Conservation (phyloP, 2,888 invertebrate species). For the Agrotis ipsilon region DNA sequence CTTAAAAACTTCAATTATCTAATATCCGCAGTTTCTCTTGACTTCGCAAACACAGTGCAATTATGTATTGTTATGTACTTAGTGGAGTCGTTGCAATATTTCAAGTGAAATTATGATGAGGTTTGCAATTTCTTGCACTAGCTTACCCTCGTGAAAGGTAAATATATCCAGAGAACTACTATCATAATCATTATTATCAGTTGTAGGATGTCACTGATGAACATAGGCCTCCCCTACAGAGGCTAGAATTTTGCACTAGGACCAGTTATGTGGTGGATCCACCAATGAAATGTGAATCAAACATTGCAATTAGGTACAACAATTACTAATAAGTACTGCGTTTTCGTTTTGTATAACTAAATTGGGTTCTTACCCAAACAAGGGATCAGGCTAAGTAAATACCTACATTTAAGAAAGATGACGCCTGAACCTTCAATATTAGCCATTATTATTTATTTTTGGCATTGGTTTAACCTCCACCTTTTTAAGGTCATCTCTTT, state of each 20-base stretch:
- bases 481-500: constrained; percentile 7
- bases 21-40: constrained; percentile 67
- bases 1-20: constrained; percentile 62
- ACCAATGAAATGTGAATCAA: not conserved
- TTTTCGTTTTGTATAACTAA: constrained; percentile 6
- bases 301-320: not conserved
- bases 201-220: too few relatives aligned
- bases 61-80: constrained; percentile 41
- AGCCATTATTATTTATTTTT: not conserved
- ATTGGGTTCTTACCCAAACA: not conserved
- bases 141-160: not conserved
- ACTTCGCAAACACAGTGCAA: constrained; percentile 43
- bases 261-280: too few relatives aligned
- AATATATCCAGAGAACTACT: not conserved
- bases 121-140: constrained; percentile 1
- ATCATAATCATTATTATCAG: too few relatives aligned
- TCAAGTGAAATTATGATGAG: constrained; percentile 5
- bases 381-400: constrained; percentile 3
- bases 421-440: constrained; percentile 20
- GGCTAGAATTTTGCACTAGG: too few relatives aligned
- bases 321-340: not conserved
- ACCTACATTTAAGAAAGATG: not conserved
- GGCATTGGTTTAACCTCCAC: constrained; percentile 3
- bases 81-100: constrained; percentile 31
- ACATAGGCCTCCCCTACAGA: too few relatives aligned